Evolutionary conservation across 1,140 invertebrate species (phyloP).

Genomic region (Drosophila aff.): DNA sequence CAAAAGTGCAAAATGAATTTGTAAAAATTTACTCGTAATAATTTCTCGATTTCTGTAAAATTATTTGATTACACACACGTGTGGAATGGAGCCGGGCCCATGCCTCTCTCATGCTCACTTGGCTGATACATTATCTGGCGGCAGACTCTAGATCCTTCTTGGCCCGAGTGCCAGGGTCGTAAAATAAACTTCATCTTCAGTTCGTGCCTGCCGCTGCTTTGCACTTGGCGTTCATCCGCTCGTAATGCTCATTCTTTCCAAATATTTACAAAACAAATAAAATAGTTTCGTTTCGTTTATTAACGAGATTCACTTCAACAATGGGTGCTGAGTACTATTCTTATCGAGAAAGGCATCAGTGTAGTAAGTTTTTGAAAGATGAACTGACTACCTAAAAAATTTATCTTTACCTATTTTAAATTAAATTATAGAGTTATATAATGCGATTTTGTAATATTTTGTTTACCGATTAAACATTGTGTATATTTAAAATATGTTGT

Average conservation of each 20-base stretch:
- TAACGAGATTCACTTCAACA: slow-evolving; percentile 19
- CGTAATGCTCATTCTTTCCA: slow-evolving; percentile 59
- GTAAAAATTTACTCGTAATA: slow-evolving; percentile 78
- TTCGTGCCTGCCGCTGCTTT: slow-evolving; percentile 44
- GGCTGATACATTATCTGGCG: slow-evolving; percentile 43
- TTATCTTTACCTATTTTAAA: not conserved
- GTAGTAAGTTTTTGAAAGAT: too few relatives aligned
- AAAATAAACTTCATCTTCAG: slow-evolving; percentile 80
- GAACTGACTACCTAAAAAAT: too few relatives aligned
- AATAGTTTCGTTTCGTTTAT: slow-evolving; percentile 41
- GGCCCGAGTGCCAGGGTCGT: slow-evolving; percentile 46
- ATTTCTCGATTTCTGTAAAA: slow-evolving; percentile 81
- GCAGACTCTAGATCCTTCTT: slow-evolving; percentile 40
- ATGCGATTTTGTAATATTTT: too few relatives aligned
- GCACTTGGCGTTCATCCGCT: slow-evolving; percentile 22
- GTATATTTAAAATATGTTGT: slow-evolving; percentile 45
- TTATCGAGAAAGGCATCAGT: not conserved
- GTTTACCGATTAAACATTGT: not conserved
- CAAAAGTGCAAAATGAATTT: slow-evolving; percentile 75
- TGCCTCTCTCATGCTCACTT: slow-evolving; percentile 4
- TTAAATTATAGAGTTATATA: not conserved
- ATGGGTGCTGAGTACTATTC: not conserved
- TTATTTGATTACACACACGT: slow-evolving; percentile 84
- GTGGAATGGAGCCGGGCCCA: slow-evolving; percentile 48
- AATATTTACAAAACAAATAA: slow-evolving; percentile 80